Evolutionary conservation across 2,113 vertebrate genomes (phyloP).

Genomic region (Ammodytes marinus): DNA sequence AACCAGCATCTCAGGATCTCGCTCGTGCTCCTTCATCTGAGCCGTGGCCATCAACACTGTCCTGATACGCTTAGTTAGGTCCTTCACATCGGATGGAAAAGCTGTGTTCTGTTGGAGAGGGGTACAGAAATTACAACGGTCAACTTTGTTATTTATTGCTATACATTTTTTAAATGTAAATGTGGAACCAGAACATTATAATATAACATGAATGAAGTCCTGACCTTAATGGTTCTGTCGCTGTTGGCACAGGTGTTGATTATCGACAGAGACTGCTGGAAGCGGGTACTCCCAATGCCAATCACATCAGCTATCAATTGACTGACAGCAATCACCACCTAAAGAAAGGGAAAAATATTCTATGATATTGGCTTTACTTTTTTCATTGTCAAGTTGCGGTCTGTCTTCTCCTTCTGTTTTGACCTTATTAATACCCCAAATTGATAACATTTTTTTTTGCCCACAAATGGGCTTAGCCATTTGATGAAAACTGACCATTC

Average conservation of each 20-base stretch:
- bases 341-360: conserved; percentile 11
- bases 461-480: neutral
- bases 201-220: conserved; percentile 7
- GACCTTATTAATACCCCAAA: neutral
- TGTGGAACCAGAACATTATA: neutral
- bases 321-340: conserved; percentile 99
- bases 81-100: conserved; percentile 97
- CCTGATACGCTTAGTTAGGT: conserved; percentile 97
- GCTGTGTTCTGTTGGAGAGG: conserved; percentile 89
- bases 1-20: conserved; percentile 98
- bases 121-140: neutral
- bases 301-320: conserved; percentile 98
- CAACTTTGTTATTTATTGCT: neutral
- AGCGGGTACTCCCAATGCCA: conserved; percentile 96
- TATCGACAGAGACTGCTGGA: conserved; percentile 98
- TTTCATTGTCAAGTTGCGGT: neutral
- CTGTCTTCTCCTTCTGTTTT: neutral
- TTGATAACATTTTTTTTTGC: neutral
- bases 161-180: neutral
- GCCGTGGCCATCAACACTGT: conserved; percentile 98
- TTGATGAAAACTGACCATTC: neutral
- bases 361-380: neutral
- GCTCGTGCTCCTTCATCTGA: conserved; percentile 99
- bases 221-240: conserved; percentile 94
- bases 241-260: conserved; percentile 99